Evolutionary conservation across 2,113 vertebrate genomes (phyloP).

Genomic region (Rousettus leschenaultii): DNA sequence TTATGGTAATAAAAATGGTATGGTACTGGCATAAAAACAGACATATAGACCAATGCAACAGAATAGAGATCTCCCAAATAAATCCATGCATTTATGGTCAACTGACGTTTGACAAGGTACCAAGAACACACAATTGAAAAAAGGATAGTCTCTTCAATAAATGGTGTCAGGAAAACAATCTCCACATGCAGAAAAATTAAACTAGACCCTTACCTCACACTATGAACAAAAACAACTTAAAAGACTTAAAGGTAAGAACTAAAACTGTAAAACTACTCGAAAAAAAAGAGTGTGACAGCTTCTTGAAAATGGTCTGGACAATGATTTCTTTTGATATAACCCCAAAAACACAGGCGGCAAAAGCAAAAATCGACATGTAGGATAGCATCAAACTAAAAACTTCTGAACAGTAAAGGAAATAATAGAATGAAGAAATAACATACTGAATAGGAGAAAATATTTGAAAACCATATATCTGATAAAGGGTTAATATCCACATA

Average conservation of each 20-base stretch:
- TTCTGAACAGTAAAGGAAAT: not conserved
- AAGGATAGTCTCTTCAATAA: not conserved
- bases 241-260: not conserved
- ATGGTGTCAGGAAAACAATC: not conserved
- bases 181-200: not conserved
- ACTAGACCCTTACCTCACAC: not conserved
- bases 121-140: not conserved
- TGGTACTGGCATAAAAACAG: not conserved
- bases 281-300: not conserved
- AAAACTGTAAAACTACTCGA: not conserved
- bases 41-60: not conserved
- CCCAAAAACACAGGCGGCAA: not conserved
- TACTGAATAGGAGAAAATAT: not conserved
- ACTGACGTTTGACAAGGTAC: not conserved
- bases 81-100: not conserved
- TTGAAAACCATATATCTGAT: not conserved
- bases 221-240: not conserved
- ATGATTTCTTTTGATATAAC: not conserved
- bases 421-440: not conserved
- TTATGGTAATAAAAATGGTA: not conserved
- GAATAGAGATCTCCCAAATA: not conserved
- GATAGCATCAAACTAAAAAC: not conserved
- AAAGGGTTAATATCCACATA: not conserved
- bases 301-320: not conserved
- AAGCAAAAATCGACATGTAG: not conserved